These are phyloP conservation scores for Melanocharis versteri DNA, from an alignment of 2,113 vertebrate genomes.

Conservation along the genomic window DNA sequence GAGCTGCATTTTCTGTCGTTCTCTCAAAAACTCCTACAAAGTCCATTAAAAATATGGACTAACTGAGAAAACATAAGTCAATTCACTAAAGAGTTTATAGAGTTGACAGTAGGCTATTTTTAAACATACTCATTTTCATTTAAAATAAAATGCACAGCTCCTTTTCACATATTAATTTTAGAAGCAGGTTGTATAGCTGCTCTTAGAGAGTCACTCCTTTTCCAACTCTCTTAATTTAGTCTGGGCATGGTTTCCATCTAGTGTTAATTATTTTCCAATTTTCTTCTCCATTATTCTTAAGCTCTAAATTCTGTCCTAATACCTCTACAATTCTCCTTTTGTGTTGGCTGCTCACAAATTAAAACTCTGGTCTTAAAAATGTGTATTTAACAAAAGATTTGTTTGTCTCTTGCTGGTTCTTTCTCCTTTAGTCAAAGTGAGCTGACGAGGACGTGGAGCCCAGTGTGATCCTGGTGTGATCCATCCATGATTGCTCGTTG, in stretches of 20 bases:
- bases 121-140: background rate
- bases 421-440: background rate
- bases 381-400: background rate
- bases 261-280: background rate
- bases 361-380: background rate
- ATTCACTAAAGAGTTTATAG: background rate
- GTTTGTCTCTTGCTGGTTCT: background rate
- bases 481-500: background rate
- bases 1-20: background rate
- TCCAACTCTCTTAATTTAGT: background rate
- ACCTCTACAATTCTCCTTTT: background rate
- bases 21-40: background rate
- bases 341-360: background rate
- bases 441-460: background rate
- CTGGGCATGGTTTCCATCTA: background rate
- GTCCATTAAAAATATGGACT: background rate
- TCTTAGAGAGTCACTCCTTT: background rate
- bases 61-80: background rate
- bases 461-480: background rate
- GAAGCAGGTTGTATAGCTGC: background rate
- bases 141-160: background rate
- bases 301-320: background rate
- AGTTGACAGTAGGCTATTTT: slow-evolving; percentile 2
- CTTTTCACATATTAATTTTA: slow-evolving; percentile 13
- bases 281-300: background rate